Evolutionary conservation across 2,113 vertebrate genomes (phyloP).

Genomic region (Aegotheles bennettii): DNA sequence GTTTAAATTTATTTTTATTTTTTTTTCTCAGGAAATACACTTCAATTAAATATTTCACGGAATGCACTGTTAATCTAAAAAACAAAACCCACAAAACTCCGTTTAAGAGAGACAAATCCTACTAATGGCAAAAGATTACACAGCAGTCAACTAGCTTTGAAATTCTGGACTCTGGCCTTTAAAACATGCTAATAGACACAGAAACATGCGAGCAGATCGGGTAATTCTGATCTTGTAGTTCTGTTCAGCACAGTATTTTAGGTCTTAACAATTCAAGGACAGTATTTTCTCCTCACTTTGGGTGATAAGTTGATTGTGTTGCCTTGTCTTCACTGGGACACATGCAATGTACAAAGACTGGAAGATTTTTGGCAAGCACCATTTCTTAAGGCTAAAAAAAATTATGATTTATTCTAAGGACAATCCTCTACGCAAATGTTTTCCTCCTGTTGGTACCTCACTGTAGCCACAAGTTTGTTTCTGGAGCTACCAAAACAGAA

Average conservation of each 20-base stretch:
- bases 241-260: not conserved
- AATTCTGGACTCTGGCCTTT: not conserved
- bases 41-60: not conserved
- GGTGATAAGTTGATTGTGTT: not conserved
- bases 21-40: not conserved
- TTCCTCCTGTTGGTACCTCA: not conserved
- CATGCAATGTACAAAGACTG: not conserved
- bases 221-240: not conserved
- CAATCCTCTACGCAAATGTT: not conserved
- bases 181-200: not conserved
- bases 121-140: not conserved
- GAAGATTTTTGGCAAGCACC: not conserved
- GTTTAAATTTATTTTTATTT: not conserved
- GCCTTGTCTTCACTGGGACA: not conserved
- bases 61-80: not conserved
- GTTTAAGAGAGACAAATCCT: not conserved
- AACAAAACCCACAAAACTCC: not conserved
- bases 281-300: not conserved
- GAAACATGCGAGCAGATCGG: not conserved
- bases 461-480: not conserved
- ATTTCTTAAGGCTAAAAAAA: not conserved
- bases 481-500: not conserved
- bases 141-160: not conserved
- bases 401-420: not conserved
- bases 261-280: not conserved